These are phyloP conservation scores for Gandaritis pyraliata DNA, from an alignment of 2,888 invertebrate genomes.

Conservation along the genomic window DNA sequence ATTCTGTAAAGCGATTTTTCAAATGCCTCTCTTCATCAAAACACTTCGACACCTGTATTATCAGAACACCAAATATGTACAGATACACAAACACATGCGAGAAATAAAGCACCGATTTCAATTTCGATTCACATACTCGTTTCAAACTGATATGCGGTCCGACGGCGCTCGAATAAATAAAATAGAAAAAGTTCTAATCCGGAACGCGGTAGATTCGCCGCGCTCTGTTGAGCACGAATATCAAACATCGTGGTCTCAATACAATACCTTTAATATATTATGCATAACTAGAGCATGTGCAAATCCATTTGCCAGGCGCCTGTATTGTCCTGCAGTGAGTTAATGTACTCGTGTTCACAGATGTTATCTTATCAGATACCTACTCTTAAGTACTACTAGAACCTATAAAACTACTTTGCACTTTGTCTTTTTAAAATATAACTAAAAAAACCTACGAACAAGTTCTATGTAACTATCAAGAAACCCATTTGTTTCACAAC, in stretches of 20 bases:
- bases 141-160: conserved; percentile 15
- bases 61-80: neutral
- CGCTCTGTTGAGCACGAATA: conserved; percentile 51
- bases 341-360: conserved; percentile 44
- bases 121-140: conserved; percentile 15
- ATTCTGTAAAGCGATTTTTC: too few relatives aligned
- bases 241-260: conserved; percentile 46
- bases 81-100: neutral
- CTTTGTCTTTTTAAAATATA: too few relatives aligned
- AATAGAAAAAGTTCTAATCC: conserved; percentile 50
- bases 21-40: too few relatives aligned
- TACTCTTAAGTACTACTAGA: neutral
- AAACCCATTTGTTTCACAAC: conserved; percentile 2
- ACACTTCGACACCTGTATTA: too few relatives aligned
- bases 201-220: conserved; percentile 45
- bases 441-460: neutral
- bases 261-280: conserved; percentile 44
- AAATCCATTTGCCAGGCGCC: conserved; percentile 45
- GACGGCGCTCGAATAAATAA: conserved; percentile 33
- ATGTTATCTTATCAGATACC: conserved; percentile 23
- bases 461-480: neutral
- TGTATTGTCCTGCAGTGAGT: conserved; percentile 41
- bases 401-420: too few relatives aligned
- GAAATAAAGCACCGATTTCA: conserved; percentile 9
- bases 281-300: conserved; percentile 39